Evolutionary conservation across 2,888 invertebrate species (phyloP).

Genomic region (Hoplodrina ambigua): DNA sequence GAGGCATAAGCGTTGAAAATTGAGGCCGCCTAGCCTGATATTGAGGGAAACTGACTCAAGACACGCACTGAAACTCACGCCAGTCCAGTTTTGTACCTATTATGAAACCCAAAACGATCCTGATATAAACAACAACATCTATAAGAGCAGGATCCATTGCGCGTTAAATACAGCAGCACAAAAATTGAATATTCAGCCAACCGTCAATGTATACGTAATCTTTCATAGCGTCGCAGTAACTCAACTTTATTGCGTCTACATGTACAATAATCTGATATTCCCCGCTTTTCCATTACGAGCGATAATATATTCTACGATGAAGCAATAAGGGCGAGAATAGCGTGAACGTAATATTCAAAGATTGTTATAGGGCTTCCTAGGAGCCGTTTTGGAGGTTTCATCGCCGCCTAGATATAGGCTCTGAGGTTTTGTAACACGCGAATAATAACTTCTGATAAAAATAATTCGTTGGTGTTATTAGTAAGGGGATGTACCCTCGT

Average conservation of each 20-base stretch:
- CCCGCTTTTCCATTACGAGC: slow-evolving; percentile 59
- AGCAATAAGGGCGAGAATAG: slow-evolving; percentile 70
- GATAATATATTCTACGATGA: slow-evolving; percentile 67
- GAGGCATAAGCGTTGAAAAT: slow-evolving; percentile 84
- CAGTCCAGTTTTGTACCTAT: slow-evolving; percentile 76
- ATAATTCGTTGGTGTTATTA: slow-evolving; percentile 32
- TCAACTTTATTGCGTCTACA: slow-evolving; percentile 64
- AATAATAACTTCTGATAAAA: slow-evolving; percentile 43
- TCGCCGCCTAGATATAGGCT: slow-evolving; percentile 73
- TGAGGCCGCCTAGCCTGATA: slow-evolving; percentile 85
- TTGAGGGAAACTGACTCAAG: slow-evolving; percentile 84
- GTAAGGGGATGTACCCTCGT: background rate
- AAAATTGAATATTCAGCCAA: background rate
- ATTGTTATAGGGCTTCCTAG: slow-evolving; percentile 82
- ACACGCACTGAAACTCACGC: slow-evolving; percentile 88
- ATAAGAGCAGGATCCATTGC: slow-evolving; percentile 21
- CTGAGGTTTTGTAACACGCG: slow-evolving; percentile 63
- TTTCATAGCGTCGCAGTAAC: slow-evolving; percentile 31
- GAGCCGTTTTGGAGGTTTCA: slow-evolving; percentile 75
- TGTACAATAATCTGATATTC: slow-evolving; percentile 72
- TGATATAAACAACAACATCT: slow-evolving; percentile 29
- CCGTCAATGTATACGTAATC: slow-evolving; percentile 43
- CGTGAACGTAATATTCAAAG: slow-evolving; percentile 59
- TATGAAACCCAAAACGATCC: slow-evolving; percentile 49
- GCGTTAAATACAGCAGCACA: background rate